Evolutionary conservation across 2,888 invertebrate species (phyloP), one percentile per base, ranked within the genome.

Genomic region (Molorchus minor): DNA sequence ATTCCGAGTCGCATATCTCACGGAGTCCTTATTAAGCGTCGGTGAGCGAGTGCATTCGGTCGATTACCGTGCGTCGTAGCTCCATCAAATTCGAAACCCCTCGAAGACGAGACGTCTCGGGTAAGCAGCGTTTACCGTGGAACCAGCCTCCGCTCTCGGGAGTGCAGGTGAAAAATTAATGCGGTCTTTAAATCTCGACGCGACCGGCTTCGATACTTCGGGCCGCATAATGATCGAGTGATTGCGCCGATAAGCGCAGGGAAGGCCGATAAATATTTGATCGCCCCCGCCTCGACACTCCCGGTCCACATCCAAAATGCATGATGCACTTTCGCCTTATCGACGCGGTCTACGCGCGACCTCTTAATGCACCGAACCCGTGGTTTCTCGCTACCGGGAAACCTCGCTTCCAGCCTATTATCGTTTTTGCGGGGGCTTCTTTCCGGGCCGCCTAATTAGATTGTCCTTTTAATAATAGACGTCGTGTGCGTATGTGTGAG

Each of bases 251-350:
- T 68, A 70, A 70, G 58, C 61, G 59, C 47, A 47, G 69, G 71
- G 68, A 68, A 65, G 58, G 61, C 65, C 65, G 56, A 69, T 73
- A 71, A 73, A 73, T 72, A 72, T 73, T 73, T 73, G 69, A 72
- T 56, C 71, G 64, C 67, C 65, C 62, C 65, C 68, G 64, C 68
- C 65, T 66, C 47, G 62, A 65, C 68, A 66, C 70, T 66, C n/a
- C n/a, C 67, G 64, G 61, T 47, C 36, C 51, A 44, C 69, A 73
- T 74, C 63, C 66, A 74, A 72, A 72, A 74, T 74, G 72, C 71
- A 74, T 73, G 71, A 70, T 67, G 71, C 71, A 68, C 69, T 70
- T 65, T 63, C 43, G 35, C 43, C 25, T 47, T n/a, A 44, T 52
- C 56, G 52, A 56, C 58, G 60, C 58, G 58, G 64, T 65, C 57